A percentile compares a stretch with the other conserved stretches of the same genome.
These are phyloP conservation scores for Dendroctonus ponderosae DNA, from an alignment of 1,140 invertebrate genomes.

Conservation along the genomic window DNA sequence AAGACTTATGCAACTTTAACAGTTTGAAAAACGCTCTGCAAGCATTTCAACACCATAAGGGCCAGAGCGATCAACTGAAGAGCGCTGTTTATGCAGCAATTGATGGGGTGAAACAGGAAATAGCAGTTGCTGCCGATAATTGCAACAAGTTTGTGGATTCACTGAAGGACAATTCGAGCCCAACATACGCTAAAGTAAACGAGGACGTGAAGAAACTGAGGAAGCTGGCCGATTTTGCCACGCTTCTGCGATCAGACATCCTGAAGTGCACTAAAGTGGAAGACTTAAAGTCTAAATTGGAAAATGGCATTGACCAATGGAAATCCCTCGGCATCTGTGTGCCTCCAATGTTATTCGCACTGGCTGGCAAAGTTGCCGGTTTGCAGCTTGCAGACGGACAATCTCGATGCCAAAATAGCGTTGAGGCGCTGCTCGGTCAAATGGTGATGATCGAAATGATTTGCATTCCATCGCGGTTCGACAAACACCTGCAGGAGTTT, in stretches of 20 bases:
- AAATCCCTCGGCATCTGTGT: background rate
- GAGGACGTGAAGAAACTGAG: background rate
- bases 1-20: too few species aligned
- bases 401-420: background rate
- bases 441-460: constrained; percentile 1
- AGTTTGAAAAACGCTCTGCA: too few species aligned
- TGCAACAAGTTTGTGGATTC: too few species aligned
- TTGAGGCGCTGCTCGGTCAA: background rate
- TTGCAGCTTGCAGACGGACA: constrained; percentile 2
- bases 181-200: background rate
- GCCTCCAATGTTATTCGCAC: background rate
- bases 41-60: too few species aligned
- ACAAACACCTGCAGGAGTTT: constrained; percentile 7
- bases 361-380: background rate
- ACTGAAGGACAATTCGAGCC: too few species aligned
- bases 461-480: background rate
- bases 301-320: background rate
- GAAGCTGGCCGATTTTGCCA: background rate
- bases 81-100: too few species aligned
- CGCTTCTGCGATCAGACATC: background rate
- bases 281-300: background rate
- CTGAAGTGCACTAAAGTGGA: background rate
- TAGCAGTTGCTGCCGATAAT: too few species aligned
- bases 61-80: too few species aligned
- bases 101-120: too few species aligned